A percentile compares a stretch with the other conserved stretches of the same genome.
phyloP scores from a whole-genome alignment of 2,888 invertebrate species.

The Euzophera pinguis region DNA sequence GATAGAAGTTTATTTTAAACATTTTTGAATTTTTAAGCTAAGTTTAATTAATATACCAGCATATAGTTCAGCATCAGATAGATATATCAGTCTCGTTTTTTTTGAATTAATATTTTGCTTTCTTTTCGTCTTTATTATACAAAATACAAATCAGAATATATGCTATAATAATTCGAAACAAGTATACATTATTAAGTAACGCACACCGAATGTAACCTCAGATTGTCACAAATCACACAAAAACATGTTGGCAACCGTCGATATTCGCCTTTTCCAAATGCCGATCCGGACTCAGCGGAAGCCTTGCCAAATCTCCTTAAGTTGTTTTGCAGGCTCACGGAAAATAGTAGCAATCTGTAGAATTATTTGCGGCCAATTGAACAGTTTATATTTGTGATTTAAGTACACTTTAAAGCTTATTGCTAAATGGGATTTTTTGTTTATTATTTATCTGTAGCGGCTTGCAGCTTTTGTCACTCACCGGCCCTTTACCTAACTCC shows the following conservation, averaged over 20 bases:
- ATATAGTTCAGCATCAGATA: too few relatives aligned
- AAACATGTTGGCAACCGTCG: constrained; percentile 24
- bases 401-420: constrained; percentile 1
- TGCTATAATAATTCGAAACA: too few relatives aligned
- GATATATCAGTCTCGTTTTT: too few relatives aligned
- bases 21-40: too few relatives aligned
- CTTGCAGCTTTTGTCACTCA: too few relatives aligned
- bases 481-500: too few relatives aligned
- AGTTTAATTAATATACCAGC: too few relatives aligned
- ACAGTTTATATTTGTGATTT: constrained; percentile 10
- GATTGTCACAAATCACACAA: constrained; percentile 17
- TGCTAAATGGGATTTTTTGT: neutral
- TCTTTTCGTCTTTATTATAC: too few relatives aligned
- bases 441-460: too few relatives aligned
- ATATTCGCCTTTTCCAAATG: constrained; percentile 19
- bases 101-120: too few relatives aligned
- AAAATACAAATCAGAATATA: too few relatives aligned
- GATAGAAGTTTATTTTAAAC: too few relatives aligned
- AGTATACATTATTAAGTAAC: neutral
- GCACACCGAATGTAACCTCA: neutral
- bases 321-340: constrained; percentile 24
- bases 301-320: constrained; percentile 27
- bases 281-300: constrained; percentile 22
- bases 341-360: constrained; percentile 18
- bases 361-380: constrained; percentile 20